Percentiles rank a stretch among this genome's conserved stretches.
These are phyloP conservation scores for Melipona beecheii DNA, from an alignment of 2,888 invertebrate genomes.

Conservation along the genomic window DNA sequence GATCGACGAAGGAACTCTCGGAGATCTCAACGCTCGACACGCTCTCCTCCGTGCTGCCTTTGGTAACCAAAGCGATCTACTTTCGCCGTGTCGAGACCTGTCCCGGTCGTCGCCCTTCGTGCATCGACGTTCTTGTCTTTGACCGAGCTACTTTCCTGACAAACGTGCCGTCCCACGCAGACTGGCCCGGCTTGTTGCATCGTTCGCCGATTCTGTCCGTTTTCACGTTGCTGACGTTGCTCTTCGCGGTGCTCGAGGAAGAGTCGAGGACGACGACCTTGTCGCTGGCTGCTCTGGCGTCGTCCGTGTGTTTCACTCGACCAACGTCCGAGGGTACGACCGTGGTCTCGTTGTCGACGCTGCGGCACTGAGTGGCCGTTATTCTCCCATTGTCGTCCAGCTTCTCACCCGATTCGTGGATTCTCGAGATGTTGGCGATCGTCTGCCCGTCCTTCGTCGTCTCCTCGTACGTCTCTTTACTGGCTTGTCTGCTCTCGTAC, in stretches of 20 bases:
- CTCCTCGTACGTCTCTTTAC: slow-evolving; percentile 68
- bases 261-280: slow-evolving; percentile 38
- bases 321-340: slow-evolving; percentile 56
- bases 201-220: slow-evolving; percentile 37
- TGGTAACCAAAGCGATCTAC: slow-evolving; percentile 35
- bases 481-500: slow-evolving; percentile 70
- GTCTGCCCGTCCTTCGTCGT: slow-evolving; percentile 73
- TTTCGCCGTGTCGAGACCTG: slow-evolving; percentile 2
- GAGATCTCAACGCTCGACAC: slow-evolving; percentile 59
- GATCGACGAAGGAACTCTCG: slow-evolving; percentile 43
- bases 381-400: slow-evolving; percentile 76
- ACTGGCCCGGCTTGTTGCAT: slow-evolving; percentile 74
- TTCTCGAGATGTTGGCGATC: slow-evolving; percentile 69
- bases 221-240: slow-evolving; percentile 24
- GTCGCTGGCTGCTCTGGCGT: slow-evolving; percentile 21
- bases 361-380: slow-evolving; percentile 71
- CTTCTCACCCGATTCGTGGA: slow-evolving; percentile 70
- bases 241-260: slow-evolving; percentile 13
- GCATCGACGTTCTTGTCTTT: slow-evolving; percentile 10
- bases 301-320: slow-evolving; percentile 57
- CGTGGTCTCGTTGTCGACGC: slow-evolving; percentile 71
- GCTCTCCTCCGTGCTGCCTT: slow-evolving; percentile 7
- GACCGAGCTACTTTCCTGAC: slow-evolving; percentile 83
- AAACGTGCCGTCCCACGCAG: slow-evolving; percentile 86
- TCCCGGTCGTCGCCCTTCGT: no score